Conservation (phyloP, 2,888 invertebrate genomes). For the Leucophenga maculata region DNA sequence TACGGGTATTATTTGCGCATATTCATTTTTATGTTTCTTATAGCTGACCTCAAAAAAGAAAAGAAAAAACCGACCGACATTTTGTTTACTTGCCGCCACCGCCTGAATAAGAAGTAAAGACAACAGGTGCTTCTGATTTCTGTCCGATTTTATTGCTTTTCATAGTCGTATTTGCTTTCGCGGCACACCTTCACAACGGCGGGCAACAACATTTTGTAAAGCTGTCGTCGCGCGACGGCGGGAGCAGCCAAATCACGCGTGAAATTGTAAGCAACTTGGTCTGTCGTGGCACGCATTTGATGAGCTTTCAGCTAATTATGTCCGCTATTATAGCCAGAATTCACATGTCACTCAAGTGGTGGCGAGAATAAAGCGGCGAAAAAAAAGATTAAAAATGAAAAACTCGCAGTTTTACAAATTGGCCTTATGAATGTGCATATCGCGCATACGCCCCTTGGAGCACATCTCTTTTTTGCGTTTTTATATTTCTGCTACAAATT, state of each 20-base stretch:
- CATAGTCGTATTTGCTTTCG: not conserved
- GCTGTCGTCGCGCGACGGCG: conserved; percentile 8
- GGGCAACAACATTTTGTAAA: conserved; percentile 1
- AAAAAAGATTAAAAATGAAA: conserved; percentile 49
- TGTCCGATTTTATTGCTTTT: conserved; percentile 11
- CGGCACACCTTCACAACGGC: conserved; percentile 6
- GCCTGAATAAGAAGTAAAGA: conserved; percentile 10
- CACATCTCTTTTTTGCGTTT: conserved; percentile 20
- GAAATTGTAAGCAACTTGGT: conserved; percentile 12
- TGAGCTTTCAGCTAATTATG: conserved; percentile 56
- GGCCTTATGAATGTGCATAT: conserved; percentile 36
- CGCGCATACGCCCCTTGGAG: conserved; percentile 42
- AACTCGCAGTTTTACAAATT: conserved; percentile 57
- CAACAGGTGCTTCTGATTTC: conserved; percentile 27
- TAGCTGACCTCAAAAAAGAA: conserved; percentile 21
- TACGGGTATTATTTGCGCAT: not conserved
- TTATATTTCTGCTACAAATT: conserved; percentile 4
- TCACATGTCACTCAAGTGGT: conserved; percentile 57
- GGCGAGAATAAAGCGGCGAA: not conserved
- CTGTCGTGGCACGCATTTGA: conserved; percentile 26
- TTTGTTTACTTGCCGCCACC: conserved; percentile 12
- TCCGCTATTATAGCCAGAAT: conserved; percentile 61
- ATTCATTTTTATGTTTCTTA: conserved; percentile 24
- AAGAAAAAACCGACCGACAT: not conserved
- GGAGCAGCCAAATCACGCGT: not conserved